phyloP scores from a whole-genome alignment of 2,888 invertebrate genomes.

The Pocota personata region DNA sequence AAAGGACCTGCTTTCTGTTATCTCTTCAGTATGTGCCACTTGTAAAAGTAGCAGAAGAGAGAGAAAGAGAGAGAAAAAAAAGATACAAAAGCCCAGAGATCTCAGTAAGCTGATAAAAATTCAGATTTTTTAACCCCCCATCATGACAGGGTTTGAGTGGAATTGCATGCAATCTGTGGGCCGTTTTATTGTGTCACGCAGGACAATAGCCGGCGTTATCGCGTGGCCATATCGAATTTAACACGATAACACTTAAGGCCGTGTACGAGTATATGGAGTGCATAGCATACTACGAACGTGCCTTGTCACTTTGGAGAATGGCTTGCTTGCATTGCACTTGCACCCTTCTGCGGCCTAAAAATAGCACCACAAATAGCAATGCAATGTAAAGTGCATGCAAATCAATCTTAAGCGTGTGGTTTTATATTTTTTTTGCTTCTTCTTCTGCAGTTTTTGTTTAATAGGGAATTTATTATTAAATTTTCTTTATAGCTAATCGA shows the following conservation, averaged over 20 bases:
- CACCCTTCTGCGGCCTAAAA: conserved; percentile 40
- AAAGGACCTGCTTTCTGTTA: conserved; percentile 51
- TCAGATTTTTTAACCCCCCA: conserved; percentile 41
- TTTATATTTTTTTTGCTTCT: too few species aligned
- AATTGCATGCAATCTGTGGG: conserved; percentile 61
- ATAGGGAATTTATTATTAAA: conserved; percentile 55
- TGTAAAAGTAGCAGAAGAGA: conserved; percentile 5
- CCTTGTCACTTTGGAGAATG: conserved; percentile 52
- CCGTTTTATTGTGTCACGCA: conserved; percentile 70
- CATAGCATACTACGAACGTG: conserved; percentile 52
- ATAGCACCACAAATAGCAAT: conserved; percentile 60
- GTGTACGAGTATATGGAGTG: not conserved
- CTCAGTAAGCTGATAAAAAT: conserved; percentile 40
- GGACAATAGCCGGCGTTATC: conserved; percentile 56
- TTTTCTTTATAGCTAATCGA: conserved; percentile 26
- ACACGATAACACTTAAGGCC: conserved; percentile 68
- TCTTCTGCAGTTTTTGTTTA: conserved; percentile 20
- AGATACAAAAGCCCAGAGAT: conserved; percentile 39
- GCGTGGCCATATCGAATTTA: conserved; percentile 69
- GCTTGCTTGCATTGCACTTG: conserved; percentile 4
- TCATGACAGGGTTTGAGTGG: conserved; percentile 15
- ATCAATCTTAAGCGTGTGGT: conserved; percentile 56
- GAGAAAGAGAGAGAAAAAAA: not conserved
- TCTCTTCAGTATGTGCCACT: conserved; percentile 40
- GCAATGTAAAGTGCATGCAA: conserved; percentile 59